Evolutionary conservation across 2,797 vertebrate genomes (phyloP).

Genomic region (Halcyon leucocephala): DNA sequence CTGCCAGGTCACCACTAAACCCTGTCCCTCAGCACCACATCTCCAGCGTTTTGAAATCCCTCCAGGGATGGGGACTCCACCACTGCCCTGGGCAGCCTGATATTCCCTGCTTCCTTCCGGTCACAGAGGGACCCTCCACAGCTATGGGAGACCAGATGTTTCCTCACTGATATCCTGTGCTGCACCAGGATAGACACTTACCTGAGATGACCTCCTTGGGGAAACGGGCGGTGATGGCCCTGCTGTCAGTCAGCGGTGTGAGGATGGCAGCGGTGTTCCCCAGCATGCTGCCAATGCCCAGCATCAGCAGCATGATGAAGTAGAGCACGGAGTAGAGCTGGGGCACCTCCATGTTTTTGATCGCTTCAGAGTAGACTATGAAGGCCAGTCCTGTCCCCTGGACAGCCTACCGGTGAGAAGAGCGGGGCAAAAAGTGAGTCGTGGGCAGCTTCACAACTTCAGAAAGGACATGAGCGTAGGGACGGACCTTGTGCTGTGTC

Average conservation of each 20-base stretch:
- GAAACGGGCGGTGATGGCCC: constrained; percentile 69
- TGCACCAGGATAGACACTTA: constrained; percentile 48
- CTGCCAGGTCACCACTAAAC: neutral
- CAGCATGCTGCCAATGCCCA: constrained; percentile 96
- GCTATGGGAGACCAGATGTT: neutral
- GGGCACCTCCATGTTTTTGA: constrained; percentile 91
- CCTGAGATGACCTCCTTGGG: constrained; percentile 87
- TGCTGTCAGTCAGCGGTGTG: constrained; percentile 89
- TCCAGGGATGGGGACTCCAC: neutral
- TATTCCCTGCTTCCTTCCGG: neutral
- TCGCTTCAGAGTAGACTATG: constrained; percentile 94
- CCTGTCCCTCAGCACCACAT: neutral
- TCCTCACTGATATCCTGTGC: fast-evolving
- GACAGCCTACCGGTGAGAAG: constrained; percentile 80
- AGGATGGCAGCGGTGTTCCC: constrained; percentile 90
- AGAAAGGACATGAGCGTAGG: neutral
- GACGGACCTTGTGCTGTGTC: neutral
- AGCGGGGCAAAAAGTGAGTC: neutral
- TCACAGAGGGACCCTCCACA: fast-evolving
- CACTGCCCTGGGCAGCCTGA: neutral
- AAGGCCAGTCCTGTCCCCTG: constrained; percentile 93
- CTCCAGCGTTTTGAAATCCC: neutral
- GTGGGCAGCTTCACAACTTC: fast-evolving
- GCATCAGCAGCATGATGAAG: constrained; percentile 90
- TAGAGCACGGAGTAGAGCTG: constrained; percentile 95